These are phyloP conservation scores for Rosalia funebris DNA, from an alignment of 2,888 invertebrate genomes.

Conservation along the genomic window DNA sequence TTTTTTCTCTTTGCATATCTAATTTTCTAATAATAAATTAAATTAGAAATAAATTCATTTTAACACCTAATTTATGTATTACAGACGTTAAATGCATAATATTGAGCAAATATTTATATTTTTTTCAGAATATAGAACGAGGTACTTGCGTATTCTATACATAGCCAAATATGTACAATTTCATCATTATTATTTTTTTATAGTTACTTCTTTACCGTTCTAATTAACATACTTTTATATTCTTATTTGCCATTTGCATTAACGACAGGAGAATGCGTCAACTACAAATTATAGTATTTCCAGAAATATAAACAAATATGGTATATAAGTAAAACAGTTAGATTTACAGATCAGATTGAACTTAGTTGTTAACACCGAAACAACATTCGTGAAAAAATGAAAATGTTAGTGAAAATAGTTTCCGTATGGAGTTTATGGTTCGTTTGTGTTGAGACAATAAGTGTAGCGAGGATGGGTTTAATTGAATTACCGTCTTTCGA, in stretches of 20 bases:
- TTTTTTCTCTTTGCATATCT: too few species aligned
- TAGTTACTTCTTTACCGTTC: conserved; percentile 3
- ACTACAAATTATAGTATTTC: conserved; percentile 20
- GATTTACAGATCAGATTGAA: background rate
- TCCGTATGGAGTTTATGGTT: background rate
- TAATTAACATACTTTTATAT: conserved; percentile 3
- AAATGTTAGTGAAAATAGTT: conserved; percentile 10
- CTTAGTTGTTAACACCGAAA: background rate
- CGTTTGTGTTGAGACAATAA: conserved; percentile 1
- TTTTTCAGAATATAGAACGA: conserved; percentile 9
- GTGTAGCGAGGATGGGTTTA: background rate
- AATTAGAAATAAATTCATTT: background rate
- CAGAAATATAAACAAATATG: conserved; percentile 12
- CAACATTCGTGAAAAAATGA: background rate
- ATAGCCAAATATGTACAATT: too few species aligned
- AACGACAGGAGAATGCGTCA: conserved; percentile 15
- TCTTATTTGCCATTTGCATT: conserved; percentile 7
- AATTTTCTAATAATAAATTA: background rate
- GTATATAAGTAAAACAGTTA: background rate
- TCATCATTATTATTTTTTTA: background rate
- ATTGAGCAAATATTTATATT: conserved; percentile 13
- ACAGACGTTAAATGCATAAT: conserved; percentile 3
- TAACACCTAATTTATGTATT: background rate
- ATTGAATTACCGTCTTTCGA: conserved; percentile 1
- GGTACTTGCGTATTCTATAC: background rate